Evolutionary conservation across 2,113 vertebrate species (phyloP), one percentile per base, ranked within the genome.

Genomic region (Hemicordylus capensis): DNA sequence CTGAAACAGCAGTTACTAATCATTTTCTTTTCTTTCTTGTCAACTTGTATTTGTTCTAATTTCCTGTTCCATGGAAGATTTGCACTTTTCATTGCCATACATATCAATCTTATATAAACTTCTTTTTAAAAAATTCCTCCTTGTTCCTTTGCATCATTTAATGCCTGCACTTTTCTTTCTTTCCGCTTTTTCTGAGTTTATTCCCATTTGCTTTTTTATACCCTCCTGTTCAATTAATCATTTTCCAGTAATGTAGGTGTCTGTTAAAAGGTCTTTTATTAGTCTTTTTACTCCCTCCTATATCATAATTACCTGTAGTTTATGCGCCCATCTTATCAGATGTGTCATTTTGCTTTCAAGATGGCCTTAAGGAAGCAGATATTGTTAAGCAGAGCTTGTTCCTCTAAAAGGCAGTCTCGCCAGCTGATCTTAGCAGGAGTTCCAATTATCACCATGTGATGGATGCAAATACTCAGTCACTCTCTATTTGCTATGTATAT

Each of bases 21-120:
- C 12, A 82, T 92, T 89, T 85, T 74, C 87, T 85, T 17, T 81
- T 92, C 89, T 84, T 73, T 81, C 46, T 81, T 80, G 1, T 81
- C 80, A 91, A 89, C 67, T 78, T 63, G 54, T 87, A 87, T 91
- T 94, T 94, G 87, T n/a, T 90, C 84, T 87, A 67, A 75, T 90
- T 83, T 78, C 67, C 85, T 73, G 51, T 63, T 88, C 87, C 70
- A 31, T 67, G 88, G 58, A 37, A 76, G 72, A 75, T 87, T 31
- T 73, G 28, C 37, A 42, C 58, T 88, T 59, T 66, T 48, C 44
- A 89, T 73, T 44, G 76, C 66, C 56, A 89, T 80, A 75, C 54
- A 92, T 81, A 87, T 84, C 42, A 74, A 91, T 90, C 42, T 69
- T 66, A 39, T 70, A 3, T 56, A 89, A 81, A 54, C 67, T 77